phyloP scores from a whole-genome alignment of 2,797 vertebrate genomes.

The Dendrocincla fuliginosa region DNA sequence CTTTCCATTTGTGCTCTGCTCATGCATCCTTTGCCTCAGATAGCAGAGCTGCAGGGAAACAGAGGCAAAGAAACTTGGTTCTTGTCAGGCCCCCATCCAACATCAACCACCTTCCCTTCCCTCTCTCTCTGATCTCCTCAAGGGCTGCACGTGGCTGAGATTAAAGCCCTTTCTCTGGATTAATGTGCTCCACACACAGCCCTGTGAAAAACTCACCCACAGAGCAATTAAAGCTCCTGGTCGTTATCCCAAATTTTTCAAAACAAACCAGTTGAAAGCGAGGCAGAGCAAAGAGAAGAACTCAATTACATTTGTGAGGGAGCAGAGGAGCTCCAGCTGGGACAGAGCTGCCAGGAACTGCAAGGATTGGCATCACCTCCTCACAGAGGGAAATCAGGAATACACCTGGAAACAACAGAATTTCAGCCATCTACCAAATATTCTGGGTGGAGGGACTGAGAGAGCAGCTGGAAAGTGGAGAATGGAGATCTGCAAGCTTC shows the following conservation, averaged over 20 bases:
- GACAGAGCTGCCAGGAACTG: not conserved
- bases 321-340: not conserved
- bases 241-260: not conserved
- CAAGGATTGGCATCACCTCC: not conserved
- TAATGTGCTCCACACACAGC: slow-evolving; percentile 69
- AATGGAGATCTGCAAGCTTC: not conserved
- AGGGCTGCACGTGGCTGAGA: slow-evolving; percentile 81
- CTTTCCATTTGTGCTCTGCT: not conserved
- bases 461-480: not conserved
- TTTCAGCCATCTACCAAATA: not conserved
- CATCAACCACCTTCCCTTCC: not conserved
- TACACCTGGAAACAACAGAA: not conserved
- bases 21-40: not conserved
- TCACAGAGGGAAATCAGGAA: not conserved
- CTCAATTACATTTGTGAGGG: not conserved
- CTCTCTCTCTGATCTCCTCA: slow-evolving; percentile 36
- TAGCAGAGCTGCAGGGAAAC: not conserved
- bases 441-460: not conserved
- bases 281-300: not conserved
- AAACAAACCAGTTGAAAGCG: not conserved
- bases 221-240: not conserved
- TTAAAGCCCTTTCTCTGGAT: slow-evolving; percentile 83
- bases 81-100: not conserved
- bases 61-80: not conserved
- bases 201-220: not conserved